Base-by-base conservation (phyloP, 2,113 vertebrate species). In the Ptilonorhynchus violaceus region DNA sequence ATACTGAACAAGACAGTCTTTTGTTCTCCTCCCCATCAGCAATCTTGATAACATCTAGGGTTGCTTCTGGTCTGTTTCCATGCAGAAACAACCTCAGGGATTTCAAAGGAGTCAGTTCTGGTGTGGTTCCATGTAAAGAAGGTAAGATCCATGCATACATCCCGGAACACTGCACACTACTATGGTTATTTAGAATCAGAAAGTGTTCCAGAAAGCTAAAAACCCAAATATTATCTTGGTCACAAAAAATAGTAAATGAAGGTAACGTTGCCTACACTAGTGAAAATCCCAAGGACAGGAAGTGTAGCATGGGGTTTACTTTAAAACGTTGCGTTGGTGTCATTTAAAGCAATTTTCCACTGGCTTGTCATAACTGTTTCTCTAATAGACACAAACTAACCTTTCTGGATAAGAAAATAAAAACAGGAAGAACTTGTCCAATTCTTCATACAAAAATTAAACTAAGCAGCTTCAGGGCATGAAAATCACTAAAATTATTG, bases 281-380 rank as follows among this genome's bases (percentile, higher is more conserved):
- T 13, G 14, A 22, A 77, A 78, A 85, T 55, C 15, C 9, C 25
- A 42, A 55, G 10, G 17, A 55, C 5, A 47, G 15, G 30, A 13
- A 79, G 3, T 15, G 3, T 33, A 58, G 7, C 12, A 4, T 13
- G 41, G 5, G 3, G 4, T 79, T 83, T 74, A 39, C 8, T 74
- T 11, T 77, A 41, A 68, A 81, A 55, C 2, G 2, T 4, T 59
- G 1, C 2, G 23, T 2, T 0, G 1, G 13, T 67, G 37, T 60
- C 31, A 60, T 33, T 73, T 24, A 70, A 83, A 47, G 16, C 5
- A 81, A 46, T 77, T 70, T 81, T 89, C 41, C 13, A 44, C 5
- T 52, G 10, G 1, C 19, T 88, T 76, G 24, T 35, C 30, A 33
- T 31, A 88, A 70, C 0, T 6, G 2, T 89, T 20, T 66, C 28